Conservation (phyloP, 2,888 invertebrate genomes). For the Netelia virgata region DNA sequence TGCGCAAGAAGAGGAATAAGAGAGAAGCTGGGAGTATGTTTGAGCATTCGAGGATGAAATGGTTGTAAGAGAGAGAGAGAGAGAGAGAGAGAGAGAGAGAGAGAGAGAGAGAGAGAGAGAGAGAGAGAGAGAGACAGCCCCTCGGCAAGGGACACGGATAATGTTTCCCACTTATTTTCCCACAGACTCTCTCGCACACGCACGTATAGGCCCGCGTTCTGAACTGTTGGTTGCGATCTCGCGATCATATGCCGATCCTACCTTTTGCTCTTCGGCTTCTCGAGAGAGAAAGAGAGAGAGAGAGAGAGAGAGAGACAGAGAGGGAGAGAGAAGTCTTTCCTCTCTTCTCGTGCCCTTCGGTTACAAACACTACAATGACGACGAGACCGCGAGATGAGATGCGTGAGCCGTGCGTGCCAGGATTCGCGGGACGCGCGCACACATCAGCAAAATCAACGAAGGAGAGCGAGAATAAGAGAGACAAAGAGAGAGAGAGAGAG, state of each 20-base stretch:
- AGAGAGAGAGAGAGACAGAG: constrained; percentile 34
- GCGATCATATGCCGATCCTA: constrained; percentile 56
- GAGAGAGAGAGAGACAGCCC: no score
- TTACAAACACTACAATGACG: background rate
- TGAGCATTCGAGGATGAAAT: background rate
- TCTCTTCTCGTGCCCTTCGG: background rate
- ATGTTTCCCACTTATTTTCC: constrained; percentile 65
- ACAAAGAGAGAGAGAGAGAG: constrained; percentile 68
- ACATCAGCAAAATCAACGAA: constrained; percentile 61
- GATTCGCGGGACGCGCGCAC: constrained; percentile 68
- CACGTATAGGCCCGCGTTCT: constrained; percentile 23
- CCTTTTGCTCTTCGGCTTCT: constrained; percentile 46
- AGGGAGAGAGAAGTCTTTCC: constrained; percentile 13
- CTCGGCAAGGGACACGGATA: constrained; percentile 53
- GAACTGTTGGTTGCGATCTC: constrained; percentile 41
- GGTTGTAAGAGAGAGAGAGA: background rate
- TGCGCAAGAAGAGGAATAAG: constrained; percentile 27
- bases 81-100: constrained; percentile 9
- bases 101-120: constrained; percentile 22
- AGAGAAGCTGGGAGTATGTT: constrained; percentile 36
- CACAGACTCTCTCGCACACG: constrained; percentile 62
- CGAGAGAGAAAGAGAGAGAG: constrained; percentile 29
- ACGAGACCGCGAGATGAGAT: background rate
- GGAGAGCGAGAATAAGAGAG: constrained; percentile 18
- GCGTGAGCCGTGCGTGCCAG: constrained; percentile 62